phyloP scores from a whole-genome alignment of 2,797 vertebrate species.

The Gymnothorax reevesii region DNA sequence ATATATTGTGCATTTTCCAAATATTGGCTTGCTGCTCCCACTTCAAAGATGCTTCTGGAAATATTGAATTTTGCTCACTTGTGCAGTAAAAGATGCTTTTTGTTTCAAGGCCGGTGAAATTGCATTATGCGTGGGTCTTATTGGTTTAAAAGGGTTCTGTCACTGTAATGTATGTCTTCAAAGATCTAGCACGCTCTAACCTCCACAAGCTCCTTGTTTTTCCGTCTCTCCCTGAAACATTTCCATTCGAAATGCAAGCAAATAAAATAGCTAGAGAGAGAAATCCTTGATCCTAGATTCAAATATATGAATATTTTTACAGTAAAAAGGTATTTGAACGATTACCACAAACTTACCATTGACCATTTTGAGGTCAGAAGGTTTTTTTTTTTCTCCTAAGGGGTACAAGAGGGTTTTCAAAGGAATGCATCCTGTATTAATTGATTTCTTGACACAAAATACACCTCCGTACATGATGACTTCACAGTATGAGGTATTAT shows the following conservation, averaged over 20 bases:
- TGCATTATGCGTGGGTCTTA: slow-evolving; percentile 4
- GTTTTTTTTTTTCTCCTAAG: no score
- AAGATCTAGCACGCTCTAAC: neutral
- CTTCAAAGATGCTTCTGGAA: neutral
- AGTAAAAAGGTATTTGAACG: neutral
- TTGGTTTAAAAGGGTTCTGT: slow-evolving; percentile 6
- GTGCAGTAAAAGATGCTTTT: neutral
- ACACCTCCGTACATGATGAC: neutral
- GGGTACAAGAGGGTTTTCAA: neutral
- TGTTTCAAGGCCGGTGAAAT: neutral
- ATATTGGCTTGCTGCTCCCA: neutral
- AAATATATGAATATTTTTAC: neutral
- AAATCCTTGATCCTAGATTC: neutral
- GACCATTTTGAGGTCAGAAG: neutral
- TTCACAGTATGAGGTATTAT: slow-evolving; percentile 4
- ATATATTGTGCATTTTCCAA: neutral
- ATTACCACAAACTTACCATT: neutral
- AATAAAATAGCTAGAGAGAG: neutral
- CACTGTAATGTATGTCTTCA: neutral
- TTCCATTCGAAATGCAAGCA: neutral
- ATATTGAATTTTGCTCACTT: neutral
- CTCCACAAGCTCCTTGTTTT: neutral
- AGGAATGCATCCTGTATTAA: neutral
- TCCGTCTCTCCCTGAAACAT: neutral
- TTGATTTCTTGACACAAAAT: neutral